phyloP scores from a whole-genome alignment of 2,797 vertebrate genomes.

The Rousettus madagascariensis region DNA sequence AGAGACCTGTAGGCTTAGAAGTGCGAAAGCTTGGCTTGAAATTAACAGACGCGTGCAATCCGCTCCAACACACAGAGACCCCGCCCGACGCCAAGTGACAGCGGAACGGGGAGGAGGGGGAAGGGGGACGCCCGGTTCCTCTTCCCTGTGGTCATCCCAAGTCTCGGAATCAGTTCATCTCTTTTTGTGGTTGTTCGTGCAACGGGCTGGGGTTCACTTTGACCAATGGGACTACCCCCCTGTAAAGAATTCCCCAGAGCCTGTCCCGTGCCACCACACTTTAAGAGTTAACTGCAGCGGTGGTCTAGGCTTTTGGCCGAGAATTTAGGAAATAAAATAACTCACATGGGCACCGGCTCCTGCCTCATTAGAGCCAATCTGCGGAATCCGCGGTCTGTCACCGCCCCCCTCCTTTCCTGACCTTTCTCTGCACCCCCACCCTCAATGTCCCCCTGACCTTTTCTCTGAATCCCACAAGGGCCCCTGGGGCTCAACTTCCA shows the following conservation, averaged over 20 bases:
- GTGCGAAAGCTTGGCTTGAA: conserved; percentile 71
- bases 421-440: not conserved
- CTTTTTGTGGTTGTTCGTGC: not conserved
- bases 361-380: conserved; percentile 33
- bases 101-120: not conserved
- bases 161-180: not conserved
- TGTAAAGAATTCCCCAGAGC: not conserved
- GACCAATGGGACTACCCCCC: not conserved
- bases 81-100: not conserved
- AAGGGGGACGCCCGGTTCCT: not conserved
- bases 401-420: conserved; percentile 7
- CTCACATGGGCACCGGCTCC: not conserved
- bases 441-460: not conserved
- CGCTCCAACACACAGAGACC: not conserved
- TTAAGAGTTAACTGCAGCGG: conserved; percentile 67
- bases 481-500: not conserved
- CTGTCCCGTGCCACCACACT: not conserved
- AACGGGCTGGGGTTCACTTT: conserved; percentile 1
- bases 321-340: conserved; percentile 75
- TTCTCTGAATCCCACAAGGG: not conserved
- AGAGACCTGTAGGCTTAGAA: conserved; percentile 7
- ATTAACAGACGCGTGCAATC: conserved; percentile 64
- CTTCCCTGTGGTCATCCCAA: not conserved
- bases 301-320: conserved; percentile 61
- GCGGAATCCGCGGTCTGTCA: conserved; percentile 20